phyloP scores from a whole-genome alignment of 2,888 invertebrate genomes.

The Listrodromus nycthemerus region DNA sequence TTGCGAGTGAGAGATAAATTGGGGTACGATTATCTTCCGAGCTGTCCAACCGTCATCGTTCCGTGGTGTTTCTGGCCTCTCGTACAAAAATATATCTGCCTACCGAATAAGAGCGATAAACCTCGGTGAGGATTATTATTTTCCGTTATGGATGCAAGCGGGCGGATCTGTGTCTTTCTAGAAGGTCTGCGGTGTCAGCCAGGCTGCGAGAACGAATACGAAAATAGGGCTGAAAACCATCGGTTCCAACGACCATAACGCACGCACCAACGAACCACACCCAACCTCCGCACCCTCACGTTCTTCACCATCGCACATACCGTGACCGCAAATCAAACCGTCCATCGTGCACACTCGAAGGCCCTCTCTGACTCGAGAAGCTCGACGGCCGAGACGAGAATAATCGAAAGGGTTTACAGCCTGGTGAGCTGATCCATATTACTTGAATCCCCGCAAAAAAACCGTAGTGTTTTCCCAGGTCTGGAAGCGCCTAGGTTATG shows the following conservation, averaged over 20 bases:
- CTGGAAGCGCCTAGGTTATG: slow-evolving; percentile 47
- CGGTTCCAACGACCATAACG: slow-evolving; percentile 55
- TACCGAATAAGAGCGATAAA: slow-evolving; percentile 31
- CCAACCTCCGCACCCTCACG: slow-evolving; percentile 72
- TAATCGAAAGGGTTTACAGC: slow-evolving; percentile 59
- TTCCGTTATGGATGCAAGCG: slow-evolving; percentile 59
- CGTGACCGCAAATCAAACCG: slow-evolving; percentile 65
- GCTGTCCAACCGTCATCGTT: slow-evolving; percentile 60
- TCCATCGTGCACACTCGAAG: slow-evolving; percentile 63
- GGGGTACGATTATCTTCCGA: slow-evolving; percentile 55
- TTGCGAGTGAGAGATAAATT: slow-evolving; percentile 66
- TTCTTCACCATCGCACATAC: slow-evolving; percentile 68
- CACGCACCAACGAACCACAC: slow-evolving; percentile 65
- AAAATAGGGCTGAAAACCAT: slow-evolving; percentile 11
- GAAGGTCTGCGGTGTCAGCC: slow-evolving; percentile 70
- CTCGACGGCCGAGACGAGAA: slow-evolving; percentile 65
- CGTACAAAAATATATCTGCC: slow-evolving; percentile 39
- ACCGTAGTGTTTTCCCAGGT: slow-evolving; percentile 72
- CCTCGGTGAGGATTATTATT: slow-evolving; percentile 65
- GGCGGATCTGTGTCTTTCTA: slow-evolving; percentile 76
- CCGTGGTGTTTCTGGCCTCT: slow-evolving; percentile 36
- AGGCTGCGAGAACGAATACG: slow-evolving; percentile 43
- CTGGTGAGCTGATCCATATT: slow-evolving; percentile 73
- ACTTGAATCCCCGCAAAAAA: slow-evolving; percentile 64
- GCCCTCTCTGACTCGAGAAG: slow-evolving; percentile 55